Conservation (phyloP, 30 jellyfish, hydroid and myxozoan species). For the Rhopilema esculentum region DNA sequence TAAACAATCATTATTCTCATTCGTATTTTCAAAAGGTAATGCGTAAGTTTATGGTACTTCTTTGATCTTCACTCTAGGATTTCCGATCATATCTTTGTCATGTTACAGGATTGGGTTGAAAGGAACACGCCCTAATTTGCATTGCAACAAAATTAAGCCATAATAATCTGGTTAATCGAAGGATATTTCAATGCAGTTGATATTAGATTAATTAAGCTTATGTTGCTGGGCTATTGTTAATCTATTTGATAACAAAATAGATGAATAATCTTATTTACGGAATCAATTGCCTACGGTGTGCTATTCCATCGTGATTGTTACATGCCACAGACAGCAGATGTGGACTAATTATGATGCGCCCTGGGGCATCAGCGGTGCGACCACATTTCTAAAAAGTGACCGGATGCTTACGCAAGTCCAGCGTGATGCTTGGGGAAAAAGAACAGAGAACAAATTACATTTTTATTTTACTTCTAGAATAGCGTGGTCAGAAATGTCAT, state of each 20-base stretch:
- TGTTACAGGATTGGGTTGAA: neutral
- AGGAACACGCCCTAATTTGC: constrained; percentile 39
- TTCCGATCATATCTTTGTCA: constrained; percentile 6
- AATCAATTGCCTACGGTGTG: constrained; percentile 33
- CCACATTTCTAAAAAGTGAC: constrained; percentile 1
- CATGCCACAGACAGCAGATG: constrained; percentile 47
- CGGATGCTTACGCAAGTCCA: neutral
- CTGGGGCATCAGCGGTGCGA: constrained; percentile 16
- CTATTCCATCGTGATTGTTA: constrained; percentile 38
- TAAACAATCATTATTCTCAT: neutral
- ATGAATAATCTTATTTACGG: constrained; percentile 17
- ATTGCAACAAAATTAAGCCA: constrained; percentile 30
- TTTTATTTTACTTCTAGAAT: neutral
- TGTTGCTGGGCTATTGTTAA: constrained; percentile 34
- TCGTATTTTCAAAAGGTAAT: neutral
- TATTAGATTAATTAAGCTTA: constrained; percentile 52
- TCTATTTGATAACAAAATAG: neutral
- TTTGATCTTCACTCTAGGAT: no score
- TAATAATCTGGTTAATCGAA: constrained; percentile 9
- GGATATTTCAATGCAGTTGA: neutral
- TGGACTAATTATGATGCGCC: constrained; percentile 10
- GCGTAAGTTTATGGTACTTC: neutral
- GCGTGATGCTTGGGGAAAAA: neutral
- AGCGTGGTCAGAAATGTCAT: neutral
- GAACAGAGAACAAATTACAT: neutral